Evolutionary conservation across 2,113 vertebrate genomes (phyloP), one percentile per base, ranked within the genome.

Genomic region (Macquaria ambigua): DNA sequence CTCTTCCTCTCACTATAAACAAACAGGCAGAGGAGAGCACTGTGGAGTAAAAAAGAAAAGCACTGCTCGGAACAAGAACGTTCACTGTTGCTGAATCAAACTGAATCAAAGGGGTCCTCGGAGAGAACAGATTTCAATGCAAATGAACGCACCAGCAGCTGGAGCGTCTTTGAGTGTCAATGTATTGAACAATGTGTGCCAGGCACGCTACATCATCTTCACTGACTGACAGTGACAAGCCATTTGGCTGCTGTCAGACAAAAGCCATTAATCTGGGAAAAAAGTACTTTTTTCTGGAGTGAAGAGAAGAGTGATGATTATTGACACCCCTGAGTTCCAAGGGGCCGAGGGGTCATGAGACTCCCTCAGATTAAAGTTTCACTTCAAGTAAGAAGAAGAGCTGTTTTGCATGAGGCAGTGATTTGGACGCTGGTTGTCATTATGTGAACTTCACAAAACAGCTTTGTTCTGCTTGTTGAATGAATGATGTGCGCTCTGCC

Each of bases 101-200:
- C 34, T 23, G 74, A 70, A 64, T 67, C 71, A 56, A 67, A 74
- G 25, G 16, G 25, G 50, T 84, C 86, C 89, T 82, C 21, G 0
- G 55, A 74, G 85, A 71, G 16, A 68, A 64, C 37, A 2, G 43
- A 55, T 66, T 8, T 28, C 52, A 70, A 85, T 80, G 81, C 77
- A 84, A 79, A 89, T 61, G 55, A 83, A 71, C 23, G 34, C 48
- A 37, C 46, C 68, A 2, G 87, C 84, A 78, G 84, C 84, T 77
- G 80, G 9, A 31, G 6, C 16, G 5, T 77, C 53, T 85, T 28
- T 41, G 28, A 67, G 72, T 53, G 52, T 34, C 74, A 70, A 55
- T 59, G 83, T 66, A 85, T 23, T 41, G 81, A 85, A 83, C 72
- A 52, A 55, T 16, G 78, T 15, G 81, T 48, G 66, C 67, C 88